Percentiles rank a stretch among this genome's conserved stretches.
Evolutionary conservation across 2,113 vertebrate species (phyloP).

Genomic region (Pogona vitticeps): DNA sequence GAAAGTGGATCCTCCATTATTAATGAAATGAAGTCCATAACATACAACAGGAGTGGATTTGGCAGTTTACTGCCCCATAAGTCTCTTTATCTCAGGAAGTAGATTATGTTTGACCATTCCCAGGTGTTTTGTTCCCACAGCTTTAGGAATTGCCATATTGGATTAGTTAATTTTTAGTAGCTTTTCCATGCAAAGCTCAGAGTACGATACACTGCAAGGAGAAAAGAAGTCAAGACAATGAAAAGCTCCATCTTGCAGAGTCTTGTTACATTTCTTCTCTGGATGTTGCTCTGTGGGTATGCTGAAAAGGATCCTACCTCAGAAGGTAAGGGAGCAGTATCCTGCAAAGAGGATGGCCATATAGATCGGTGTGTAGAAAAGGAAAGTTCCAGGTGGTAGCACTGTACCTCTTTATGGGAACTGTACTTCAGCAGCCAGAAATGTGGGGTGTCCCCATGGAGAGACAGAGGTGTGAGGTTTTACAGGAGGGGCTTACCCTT

Average conservation of each 20-base stretch:
- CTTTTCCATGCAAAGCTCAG: rapidly evolving
- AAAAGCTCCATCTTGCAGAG: rapidly evolving
- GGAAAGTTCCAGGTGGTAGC: not conserved
- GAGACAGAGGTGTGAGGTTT: not conserved
- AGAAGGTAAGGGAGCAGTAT: slow-evolving; percentile 64
- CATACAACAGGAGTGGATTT: not conserved
- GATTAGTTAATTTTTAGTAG: slow-evolving; percentile 10
- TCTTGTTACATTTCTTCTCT: slow-evolving; percentile 48
- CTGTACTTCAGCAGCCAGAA: not conserved
- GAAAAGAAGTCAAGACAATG: slow-evolving; percentile 46
- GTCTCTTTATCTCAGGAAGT: slow-evolving; percentile 56
- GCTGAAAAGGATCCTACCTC: slow-evolving; percentile 30
- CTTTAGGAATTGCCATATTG: not conserved
- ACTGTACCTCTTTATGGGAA: not conserved
- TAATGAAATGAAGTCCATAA: not conserved
- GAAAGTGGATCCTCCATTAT: not conserved
- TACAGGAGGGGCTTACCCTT: too few species aligned
- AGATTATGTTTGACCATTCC: not conserved
- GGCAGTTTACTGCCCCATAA: not conserved
- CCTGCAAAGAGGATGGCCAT: not conserved
- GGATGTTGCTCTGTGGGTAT: slow-evolving; percentile 3
- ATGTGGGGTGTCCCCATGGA: not conserved
- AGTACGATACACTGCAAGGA: not conserved
- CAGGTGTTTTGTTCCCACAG: slow-evolving; percentile 74
- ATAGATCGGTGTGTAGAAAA: not conserved